These are phyloP conservation scores for Ailurus styani DNA, from an alignment of 2,113 vertebrate species.

Conservation along the genomic window DNA sequence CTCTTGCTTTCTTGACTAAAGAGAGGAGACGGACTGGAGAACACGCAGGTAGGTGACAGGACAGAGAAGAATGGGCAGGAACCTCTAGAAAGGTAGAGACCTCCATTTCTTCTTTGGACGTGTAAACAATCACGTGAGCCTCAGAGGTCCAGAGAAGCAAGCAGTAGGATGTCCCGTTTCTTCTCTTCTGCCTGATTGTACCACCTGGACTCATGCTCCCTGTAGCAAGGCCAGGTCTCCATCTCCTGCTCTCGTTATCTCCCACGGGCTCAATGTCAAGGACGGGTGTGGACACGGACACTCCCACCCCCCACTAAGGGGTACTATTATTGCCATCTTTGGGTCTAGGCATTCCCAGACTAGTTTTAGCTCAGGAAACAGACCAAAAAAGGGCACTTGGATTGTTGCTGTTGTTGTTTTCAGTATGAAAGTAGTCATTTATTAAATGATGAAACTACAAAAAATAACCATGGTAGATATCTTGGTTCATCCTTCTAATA, in stretches of 20 bases:
- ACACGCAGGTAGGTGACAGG: background rate
- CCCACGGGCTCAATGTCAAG: background rate
- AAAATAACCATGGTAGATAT: background rate
- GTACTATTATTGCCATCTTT: background rate
- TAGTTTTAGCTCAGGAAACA: background rate
- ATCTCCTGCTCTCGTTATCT: background rate
- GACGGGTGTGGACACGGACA: background rate
- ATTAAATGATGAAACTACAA: background rate
- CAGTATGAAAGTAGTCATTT: background rate
- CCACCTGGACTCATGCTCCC: background rate
- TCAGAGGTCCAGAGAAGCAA: background rate
- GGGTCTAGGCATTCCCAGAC: background rate
- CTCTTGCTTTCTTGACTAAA: background rate
- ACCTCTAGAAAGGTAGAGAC: background rate
- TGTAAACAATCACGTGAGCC: accelerated
- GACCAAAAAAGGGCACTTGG: background rate
- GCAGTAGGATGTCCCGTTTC: too few species aligned
- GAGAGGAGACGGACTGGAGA: background rate
- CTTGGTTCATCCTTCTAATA: background rate
- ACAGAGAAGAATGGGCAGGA: accelerated
- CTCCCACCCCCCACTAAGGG: too few species aligned
- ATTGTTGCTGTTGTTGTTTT: background rate
- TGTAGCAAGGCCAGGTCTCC: background rate
- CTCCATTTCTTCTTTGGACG: background rate
- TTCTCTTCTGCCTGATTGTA: background rate